Percentiles rank a stretch among this genome's conserved stretches.
These are phyloP conservation scores for Drosophila pruinosa DNA, from an alignment of 1,140 invertebrate species.

Conservation along the genomic window DNA sequence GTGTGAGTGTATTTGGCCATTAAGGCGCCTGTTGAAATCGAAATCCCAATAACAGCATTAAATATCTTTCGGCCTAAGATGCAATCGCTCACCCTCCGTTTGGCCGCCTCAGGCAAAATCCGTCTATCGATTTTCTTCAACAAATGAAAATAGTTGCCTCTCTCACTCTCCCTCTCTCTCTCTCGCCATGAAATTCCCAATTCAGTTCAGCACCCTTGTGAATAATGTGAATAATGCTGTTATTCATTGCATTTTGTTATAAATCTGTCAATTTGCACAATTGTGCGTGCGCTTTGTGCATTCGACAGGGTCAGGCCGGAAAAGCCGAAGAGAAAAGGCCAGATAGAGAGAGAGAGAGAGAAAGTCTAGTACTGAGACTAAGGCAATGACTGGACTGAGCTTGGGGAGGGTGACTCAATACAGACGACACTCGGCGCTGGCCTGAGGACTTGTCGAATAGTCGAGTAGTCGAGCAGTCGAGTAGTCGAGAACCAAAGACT, in stretches of 20 bases:
- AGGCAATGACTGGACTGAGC: too few relatives aligned
- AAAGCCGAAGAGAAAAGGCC: background rate
- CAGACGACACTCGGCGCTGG: constrained; percentile 10
- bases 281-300: constrained; percentile 63
- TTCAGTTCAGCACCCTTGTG: constrained; percentile 6
- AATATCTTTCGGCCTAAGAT: constrained; percentile 47
- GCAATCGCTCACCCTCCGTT: constrained; percentile 30
- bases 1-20: constrained; percentile 33
- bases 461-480: too few relatives aligned
- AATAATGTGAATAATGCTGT: constrained; percentile 62
- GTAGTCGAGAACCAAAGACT: background rate
- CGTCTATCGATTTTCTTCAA: constrained; percentile 21
- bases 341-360: background rate
- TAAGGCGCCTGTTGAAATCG: constrained; percentile 65
- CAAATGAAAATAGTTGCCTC: background rate
- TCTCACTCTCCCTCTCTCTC: too few relatives aligned
- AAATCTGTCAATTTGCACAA: constrained; percentile 81
- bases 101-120: too few relatives aligned
- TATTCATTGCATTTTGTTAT: constrained; percentile 79
- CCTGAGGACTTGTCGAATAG: background rate
- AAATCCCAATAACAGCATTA: constrained; percentile 36
- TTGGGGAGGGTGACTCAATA: background rate
- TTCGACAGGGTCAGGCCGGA: constrained; percentile 27
- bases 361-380: background rate
- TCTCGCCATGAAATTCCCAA: background rate